Conservation (phyloP, 1,140 invertebrate species). For the Procambarus virginalis region DNA sequence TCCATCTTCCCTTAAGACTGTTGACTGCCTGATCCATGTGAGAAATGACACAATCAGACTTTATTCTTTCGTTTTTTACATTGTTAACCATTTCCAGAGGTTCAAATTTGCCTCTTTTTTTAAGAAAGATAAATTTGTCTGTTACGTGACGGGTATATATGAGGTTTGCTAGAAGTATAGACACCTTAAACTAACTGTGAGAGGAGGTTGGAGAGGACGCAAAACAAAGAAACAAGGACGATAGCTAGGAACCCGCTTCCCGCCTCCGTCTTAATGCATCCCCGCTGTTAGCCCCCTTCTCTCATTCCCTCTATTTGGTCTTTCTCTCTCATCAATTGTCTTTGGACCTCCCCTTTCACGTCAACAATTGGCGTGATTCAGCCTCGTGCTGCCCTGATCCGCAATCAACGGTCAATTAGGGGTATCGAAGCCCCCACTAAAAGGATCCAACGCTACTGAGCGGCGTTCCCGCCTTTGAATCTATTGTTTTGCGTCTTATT, state of each 20-base stretch:
- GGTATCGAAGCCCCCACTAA: slow-evolving; percentile 51
- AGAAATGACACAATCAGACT: background rate
- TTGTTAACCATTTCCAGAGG: no score
- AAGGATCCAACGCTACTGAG: slow-evolving; percentile 41
- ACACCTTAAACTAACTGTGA: background rate
- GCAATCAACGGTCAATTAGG: slow-evolving; percentile 56
- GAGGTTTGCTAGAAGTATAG: background rate
- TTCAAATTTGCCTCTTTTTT: no score
- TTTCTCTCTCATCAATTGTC: slow-evolving; percentile 52
- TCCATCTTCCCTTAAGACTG: no score
- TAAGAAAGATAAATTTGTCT: background rate
- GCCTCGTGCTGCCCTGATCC: slow-evolving; percentile 41
- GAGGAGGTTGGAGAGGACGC: background rate
- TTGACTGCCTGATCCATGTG: background rate
- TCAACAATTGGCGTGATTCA: slow-evolving; percentile 49
- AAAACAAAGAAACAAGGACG: slow-evolving; percentile 32
- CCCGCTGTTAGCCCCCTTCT: slow-evolving; percentile 9
- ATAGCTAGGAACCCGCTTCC: slow-evolving; percentile 2
- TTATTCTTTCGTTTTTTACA: background rate
- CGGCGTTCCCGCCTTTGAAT: slow-evolving; percentile 29
- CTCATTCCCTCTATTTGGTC: slow-evolving; percentile 52
- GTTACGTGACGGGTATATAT: background rate
- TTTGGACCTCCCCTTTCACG: slow-evolving; percentile 50
- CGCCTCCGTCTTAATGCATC: slow-evolving; percentile 36
- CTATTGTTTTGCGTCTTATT: slow-evolving; percentile 39